Evolutionary conservation across 2,888 invertebrate species (phyloP), one percentile per base, ranked within the genome.

Genomic region (Polymixis flavicincta): DNA sequence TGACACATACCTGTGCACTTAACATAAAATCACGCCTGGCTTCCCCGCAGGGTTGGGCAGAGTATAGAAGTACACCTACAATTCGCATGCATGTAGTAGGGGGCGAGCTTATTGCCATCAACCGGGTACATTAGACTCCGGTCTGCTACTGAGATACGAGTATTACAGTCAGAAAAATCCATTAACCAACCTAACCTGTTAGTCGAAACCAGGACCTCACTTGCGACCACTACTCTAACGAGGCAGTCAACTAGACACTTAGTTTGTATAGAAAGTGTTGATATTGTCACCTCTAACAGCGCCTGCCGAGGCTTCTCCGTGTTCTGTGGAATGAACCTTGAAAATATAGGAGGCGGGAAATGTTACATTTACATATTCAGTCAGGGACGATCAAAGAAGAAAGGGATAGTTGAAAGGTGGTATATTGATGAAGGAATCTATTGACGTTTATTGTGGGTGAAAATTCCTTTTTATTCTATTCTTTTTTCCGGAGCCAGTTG

Each of bases 331-430:
- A 80, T 28, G 74, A 78, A 80, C 80, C 77, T 80, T 89, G 87
- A 88, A 92, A 90, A 72, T 90, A 88, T 90, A 84, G 78, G 61
- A 76, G 76, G 71, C 76, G 83, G 85, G 82, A 88, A 91, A 88
- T 83, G 85, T 85, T 87, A 87, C 83, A 92, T 92, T 92, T 92
- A 88, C 92, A 92, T 92, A 88, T 88, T 72, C 69, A 80, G 71
- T 71, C 71, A 82, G 71, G 78, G 65, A 74, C 78, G 74, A 74
- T 84, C 78, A 85, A 85, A 82, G 70, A 77, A 71, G 77, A 82
- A 83, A 75, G 60, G 57, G 59, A 74, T 75, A 77, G 85, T 85
- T 74, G 74, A 74, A 81, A 80, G 82, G 83, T 83, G 66, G 82
- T 80, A 74, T 78, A 69, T 83, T 79, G 78, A 80, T 82, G 78